Evolutionary conservation across 2,113 vertebrate species (phyloP), one percentile per base, ranked within the genome.

Genomic region (Ranitomeya variabilis): DNA sequence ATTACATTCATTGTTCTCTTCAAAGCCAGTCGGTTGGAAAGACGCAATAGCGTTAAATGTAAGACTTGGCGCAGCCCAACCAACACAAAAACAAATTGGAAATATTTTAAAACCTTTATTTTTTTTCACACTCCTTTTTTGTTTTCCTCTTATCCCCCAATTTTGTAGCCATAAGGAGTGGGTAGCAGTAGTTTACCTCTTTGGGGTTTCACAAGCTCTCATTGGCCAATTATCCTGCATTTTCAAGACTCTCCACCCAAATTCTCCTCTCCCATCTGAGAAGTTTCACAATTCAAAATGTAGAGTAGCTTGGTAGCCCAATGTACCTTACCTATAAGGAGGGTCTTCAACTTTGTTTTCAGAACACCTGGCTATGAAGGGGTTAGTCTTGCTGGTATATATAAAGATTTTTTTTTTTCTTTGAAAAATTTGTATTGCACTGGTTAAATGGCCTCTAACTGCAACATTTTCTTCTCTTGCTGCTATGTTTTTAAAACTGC

Each of bases 401-500:
- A 21, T 54, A 45, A 45, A 45, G 37, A 45, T n/a, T 77, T 62
- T 26, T 11, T 69, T 69, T 14, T 26, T 26, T 13, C 16, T 74
- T 21, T 57, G 31, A 67, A 45, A 62, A 87, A 18, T 60, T 45
- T 31, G 69, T 83, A 83, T 83, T 89, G 73, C 81, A 84, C 87
- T 66, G 74, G 57, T 77, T 83, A 69, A 23, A 54, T n/a, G 80
- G 80, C 71, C 60, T 52, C 62, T 57, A 67, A 45, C 31, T 84
- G 81, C 81, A 84, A 84, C 26, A 7, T 23, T 80, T 51, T 12
- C 81, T 87, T 55, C 69, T 69, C 37, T 37, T 89, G 87, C 87
- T 89, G 87, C 87, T 89, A 84, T 76, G 66, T 89, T 89, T 89
- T 89, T 89, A 89, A 83, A 83, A 77, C 80, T 64, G 86, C 69